Conservation (phyloP, 1,140 invertebrate species). For the Parapsyche elsis region DNA sequence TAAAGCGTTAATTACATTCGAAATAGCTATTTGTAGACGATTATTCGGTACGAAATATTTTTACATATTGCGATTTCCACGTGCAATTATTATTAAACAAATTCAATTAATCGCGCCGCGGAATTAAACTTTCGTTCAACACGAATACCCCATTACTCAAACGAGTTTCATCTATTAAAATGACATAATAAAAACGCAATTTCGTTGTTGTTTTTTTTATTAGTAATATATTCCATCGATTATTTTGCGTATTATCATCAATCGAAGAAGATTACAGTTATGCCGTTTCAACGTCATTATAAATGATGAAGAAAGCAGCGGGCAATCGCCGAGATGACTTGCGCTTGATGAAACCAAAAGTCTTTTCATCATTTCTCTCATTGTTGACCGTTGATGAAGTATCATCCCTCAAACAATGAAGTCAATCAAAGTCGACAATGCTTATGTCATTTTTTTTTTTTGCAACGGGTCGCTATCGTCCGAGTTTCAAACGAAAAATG, state of each 20-base stretch:
- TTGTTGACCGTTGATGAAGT: constrained; percentile 22
- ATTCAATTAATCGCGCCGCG: too few species aligned
- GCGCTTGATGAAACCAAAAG: constrained; percentile 27
- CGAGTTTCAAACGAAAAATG: neutral
- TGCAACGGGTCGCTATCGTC: neutral
- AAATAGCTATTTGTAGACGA: too few species aligned
- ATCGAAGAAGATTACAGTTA: constrained; percentile 17
- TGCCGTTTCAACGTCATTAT: neutral
- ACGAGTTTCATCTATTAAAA: neutral
- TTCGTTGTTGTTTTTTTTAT: neutral
- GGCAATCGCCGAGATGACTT: constrained; percentile 14
- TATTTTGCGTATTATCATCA: neutral
- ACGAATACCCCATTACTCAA: neutral
- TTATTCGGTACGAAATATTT: too few species aligned
- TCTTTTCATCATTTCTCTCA: constrained; percentile 31
- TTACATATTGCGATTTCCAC: too few species aligned
- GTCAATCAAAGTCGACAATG: constrained; percentile 35
- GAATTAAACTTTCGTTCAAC: neutral
- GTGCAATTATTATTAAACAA: too few species aligned
- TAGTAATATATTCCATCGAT: neutral
- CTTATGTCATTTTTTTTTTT: neutral
- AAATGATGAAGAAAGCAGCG: constrained; percentile 22
- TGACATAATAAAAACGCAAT: neutral
- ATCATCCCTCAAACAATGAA: constrained; percentile 35
- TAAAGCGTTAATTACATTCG: constrained; percentile 10